Conservation (phyloP, 1,140 invertebrate species). For the Reticulitermes speratus region DNA sequence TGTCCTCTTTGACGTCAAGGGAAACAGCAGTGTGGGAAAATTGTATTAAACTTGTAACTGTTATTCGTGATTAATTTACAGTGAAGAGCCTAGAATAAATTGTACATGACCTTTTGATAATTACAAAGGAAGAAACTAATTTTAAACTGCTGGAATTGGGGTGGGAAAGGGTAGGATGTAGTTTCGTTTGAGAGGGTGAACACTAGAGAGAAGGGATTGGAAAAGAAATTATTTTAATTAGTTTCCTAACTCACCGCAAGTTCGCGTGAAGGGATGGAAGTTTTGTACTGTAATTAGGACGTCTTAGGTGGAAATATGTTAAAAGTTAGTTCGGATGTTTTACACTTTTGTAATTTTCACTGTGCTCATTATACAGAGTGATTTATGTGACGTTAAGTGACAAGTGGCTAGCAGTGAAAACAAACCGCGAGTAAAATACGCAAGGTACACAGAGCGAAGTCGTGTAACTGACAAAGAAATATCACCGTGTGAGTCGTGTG, state of each 20-base stretch:
- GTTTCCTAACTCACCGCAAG: slow-evolving; percentile 14
- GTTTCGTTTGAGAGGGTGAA: background rate
- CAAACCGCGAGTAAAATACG: too few relatives aligned
- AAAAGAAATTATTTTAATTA: slow-evolving; percentile 3
- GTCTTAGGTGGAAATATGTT: background rate
- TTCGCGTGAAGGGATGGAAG: background rate
- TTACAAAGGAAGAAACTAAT: background rate
- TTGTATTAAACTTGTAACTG: background rate
- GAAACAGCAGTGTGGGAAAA: background rate
- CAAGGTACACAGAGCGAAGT: too few relatives aligned
- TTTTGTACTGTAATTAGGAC: background rate
- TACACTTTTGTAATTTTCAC: background rate
- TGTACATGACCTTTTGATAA: background rate
- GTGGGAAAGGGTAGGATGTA: background rate
- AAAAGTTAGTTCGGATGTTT: background rate
- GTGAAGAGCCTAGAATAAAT: too few relatives aligned
- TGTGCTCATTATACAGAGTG: too few relatives aligned
- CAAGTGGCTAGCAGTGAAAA: too few relatives aligned
- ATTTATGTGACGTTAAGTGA: too few relatives aligned
- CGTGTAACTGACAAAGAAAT: too few relatives aligned
- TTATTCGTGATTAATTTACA: background rate
- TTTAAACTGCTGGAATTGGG: background rate
- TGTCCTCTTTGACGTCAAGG: too few relatives aligned
- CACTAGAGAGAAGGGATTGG: background rate
- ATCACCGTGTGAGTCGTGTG: too few relatives aligned